Evolutionary conservation across 2,888 invertebrate genomes (phyloP).

Genomic region (Embidobia sp.): DNA sequence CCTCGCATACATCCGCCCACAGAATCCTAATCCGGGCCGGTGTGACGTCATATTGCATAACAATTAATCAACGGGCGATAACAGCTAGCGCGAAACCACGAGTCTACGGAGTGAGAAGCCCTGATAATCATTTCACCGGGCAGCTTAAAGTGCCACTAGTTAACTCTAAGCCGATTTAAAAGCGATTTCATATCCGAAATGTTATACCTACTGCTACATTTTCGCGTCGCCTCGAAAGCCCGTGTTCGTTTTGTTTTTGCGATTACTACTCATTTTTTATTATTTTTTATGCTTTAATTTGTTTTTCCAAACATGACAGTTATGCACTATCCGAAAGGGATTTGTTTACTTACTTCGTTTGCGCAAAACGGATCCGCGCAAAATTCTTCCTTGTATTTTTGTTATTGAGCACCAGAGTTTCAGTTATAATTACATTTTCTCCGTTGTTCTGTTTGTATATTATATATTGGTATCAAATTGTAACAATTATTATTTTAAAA

Average conservation of each 20-base stretch:
- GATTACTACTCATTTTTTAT: conserved; percentile 50
- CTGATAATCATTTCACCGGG: conserved; percentile 82
- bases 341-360: conserved; percentile 13
- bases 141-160: conserved; percentile 82
- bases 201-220: conserved; percentile 74
- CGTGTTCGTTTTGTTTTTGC: conserved; percentile 51
- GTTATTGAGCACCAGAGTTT: no score
- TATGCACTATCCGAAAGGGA: conserved; percentile 5
- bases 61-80: conserved; percentile 82
- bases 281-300: conserved; percentile 40
- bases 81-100: conserved; percentile 77
- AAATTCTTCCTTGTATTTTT: no score
- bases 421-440: background rate
- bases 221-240: conserved; percentile 56
- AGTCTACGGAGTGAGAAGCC: conserved; percentile 78
- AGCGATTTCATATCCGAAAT: conserved; percentile 81
- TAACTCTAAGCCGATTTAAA: conserved; percentile 82
- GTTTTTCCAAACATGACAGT: conserved; percentile 26
- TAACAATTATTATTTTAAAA: background rate
- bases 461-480: no score
- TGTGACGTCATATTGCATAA: conserved; percentile 82
- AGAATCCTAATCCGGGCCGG: conserved; percentile 79
- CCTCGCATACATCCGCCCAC: conserved; percentile 66
- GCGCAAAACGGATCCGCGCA: background rate
- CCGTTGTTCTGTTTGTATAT: no score